A percentile compares a stretch with the other conserved stretches of the same genome.
These are phyloP conservation scores for Ganaspis brasiliensis DNA, from an alignment of 2,888 invertebrate genomes.

Conservation along the genomic window DNA sequence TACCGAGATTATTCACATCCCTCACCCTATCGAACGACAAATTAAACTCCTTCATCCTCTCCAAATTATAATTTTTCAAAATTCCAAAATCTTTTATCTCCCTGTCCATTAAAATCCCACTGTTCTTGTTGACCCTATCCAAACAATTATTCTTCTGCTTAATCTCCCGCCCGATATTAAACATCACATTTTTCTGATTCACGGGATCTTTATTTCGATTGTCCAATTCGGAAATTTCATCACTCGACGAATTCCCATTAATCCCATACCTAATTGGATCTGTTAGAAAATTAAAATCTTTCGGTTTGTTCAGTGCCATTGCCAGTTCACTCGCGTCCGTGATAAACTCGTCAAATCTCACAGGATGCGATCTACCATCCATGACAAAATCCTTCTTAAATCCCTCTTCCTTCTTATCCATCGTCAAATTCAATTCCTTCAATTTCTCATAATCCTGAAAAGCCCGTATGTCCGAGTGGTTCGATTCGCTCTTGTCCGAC, in stretches of 20 bases:
- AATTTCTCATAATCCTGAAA: conserved; percentile 72
- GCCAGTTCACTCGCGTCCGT: conserved; percentile 63
- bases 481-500: conserved; percentile 66
- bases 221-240: conserved; percentile 60
- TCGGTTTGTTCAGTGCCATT: conserved; percentile 66
- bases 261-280: conserved; percentile 44
- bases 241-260: conserved; percentile 63
- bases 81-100: conserved; percentile 71
- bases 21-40: conserved; percentile 69
- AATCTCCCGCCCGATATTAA: conserved; percentile 65
- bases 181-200: conserved; percentile 66
- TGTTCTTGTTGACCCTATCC: conserved; percentile 68
- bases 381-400: conserved; percentile 9
- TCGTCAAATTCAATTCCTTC: conserved; percentile 68
- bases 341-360: conserved; percentile 65
- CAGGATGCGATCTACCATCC: conserved; percentile 44
- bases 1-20: conserved; percentile 65
- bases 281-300: conserved; percentile 63
- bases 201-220: conserved; percentile 65
- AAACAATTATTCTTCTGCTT: conserved; percentile 63
- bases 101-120: conserved; percentile 68
- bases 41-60: conserved; percentile 73
- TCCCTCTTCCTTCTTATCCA: conserved; percentile 14
- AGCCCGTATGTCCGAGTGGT: conserved; percentile 69
- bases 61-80: conserved; percentile 71